These are phyloP conservation scores for Notarius quadriscutis DNA, from an alignment of 2,113 vertebrate genomes.

Conservation along the genomic window DNA sequence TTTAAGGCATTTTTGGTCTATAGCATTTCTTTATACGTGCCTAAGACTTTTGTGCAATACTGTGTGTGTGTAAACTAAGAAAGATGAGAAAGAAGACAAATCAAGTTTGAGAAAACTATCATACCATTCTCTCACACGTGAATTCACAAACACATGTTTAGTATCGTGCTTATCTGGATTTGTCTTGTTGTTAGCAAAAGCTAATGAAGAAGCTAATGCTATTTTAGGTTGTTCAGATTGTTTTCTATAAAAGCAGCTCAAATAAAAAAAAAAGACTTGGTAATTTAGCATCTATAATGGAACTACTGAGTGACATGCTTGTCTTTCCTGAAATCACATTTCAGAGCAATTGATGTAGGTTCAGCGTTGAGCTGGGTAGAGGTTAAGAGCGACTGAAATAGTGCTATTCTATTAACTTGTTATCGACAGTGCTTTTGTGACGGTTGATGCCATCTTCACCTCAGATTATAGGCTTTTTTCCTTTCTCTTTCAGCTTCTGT, in stretches of 20 bases:
- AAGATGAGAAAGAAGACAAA: background rate
- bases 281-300: background rate
- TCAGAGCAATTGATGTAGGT: background rate
- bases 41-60: too few relatives aligned
- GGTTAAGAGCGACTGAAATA: constrained; percentile 16
- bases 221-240: background rate
- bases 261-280: background rate
- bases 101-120: background rate
- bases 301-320: background rate
- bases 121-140: background rate
- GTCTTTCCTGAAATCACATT: background rate
- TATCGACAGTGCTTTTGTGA: background rate
- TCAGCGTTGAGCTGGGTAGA: background rate
- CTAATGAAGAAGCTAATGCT: background rate
- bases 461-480: background rate
- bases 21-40: too few relatives aligned
- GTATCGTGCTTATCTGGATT: background rate
- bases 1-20: too few relatives aligned
- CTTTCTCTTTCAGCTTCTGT: constrained; percentile 3
- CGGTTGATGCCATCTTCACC: constrained; percentile 15
- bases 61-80: too few relatives aligned
- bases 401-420: background rate
- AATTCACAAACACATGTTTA: background rate
- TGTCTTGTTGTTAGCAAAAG: background rate
- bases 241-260: background rate